Conservation (phyloP, 2,888 invertebrate species). For the Tromatobia lineatoria region DNA sequence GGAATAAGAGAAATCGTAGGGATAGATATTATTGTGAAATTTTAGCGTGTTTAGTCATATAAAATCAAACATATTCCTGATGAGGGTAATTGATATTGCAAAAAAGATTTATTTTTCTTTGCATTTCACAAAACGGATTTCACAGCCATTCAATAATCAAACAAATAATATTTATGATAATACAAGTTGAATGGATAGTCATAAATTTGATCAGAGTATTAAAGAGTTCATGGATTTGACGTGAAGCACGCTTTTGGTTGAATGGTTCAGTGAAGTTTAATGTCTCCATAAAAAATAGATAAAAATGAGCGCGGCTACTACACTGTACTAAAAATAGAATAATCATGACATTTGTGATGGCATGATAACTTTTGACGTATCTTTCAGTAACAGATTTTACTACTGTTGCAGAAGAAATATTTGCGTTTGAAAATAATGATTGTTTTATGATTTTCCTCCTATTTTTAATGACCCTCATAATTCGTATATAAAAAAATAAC, state of each 20-base stretch:
- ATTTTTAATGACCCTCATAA: not conserved
- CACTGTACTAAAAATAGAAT: not conserved
- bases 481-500: not conserved
- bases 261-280: not conserved
- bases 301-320: not conserved
- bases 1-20: not conserved
- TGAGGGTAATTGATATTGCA: not conserved
- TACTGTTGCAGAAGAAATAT: not conserved
- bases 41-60: not conserved
- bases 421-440: not conserved
- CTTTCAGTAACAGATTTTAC: not conserved
- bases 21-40: not conserved
- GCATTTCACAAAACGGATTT: not conserved
- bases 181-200: not conserved
- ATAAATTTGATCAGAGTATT: not conserved
- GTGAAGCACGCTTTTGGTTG: slow-evolving; percentile 1
- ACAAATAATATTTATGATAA: not conserved
- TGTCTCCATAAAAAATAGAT: slow-evolving; percentile 1
- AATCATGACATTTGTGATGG: not conserved
- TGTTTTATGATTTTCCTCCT: too few species aligned
- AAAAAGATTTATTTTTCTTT: not conserved
- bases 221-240: not conserved
- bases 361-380: not conserved
- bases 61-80: not conserved
- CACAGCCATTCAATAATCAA: not conserved